Conservation (phyloP, 1,140 invertebrate genomes). For the Monochamus saltuarius region DNA sequence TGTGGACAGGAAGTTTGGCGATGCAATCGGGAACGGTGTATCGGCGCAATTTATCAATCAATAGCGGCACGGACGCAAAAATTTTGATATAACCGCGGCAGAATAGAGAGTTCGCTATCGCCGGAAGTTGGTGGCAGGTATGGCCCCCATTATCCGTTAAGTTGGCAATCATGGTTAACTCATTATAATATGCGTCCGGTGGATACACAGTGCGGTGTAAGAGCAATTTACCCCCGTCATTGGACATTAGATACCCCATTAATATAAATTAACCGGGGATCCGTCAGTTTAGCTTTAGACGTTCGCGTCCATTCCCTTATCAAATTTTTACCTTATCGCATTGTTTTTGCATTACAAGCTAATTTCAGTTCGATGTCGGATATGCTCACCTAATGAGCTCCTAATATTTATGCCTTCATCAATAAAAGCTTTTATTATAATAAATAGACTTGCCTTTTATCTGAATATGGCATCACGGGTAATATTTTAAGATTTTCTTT, state of each 20-base stretch:
- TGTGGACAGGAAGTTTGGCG: no score
- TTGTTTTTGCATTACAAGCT: conserved; percentile 1
- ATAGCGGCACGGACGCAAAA: no score
- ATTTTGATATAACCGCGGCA: conserved; percentile 2
- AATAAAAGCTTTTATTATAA: neutral
- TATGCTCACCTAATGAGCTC: neutral
- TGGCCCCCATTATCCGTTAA: conserved; percentile 9
- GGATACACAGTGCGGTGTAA: conserved; percentile 9
- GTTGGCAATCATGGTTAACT: conserved; percentile 15
- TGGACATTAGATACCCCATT: conserved; percentile 19
- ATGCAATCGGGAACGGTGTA: no score
- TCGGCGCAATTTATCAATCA: no score
- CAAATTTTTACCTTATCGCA: conserved; percentile 5
- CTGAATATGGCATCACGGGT: no score
- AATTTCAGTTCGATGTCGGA: conserved; percentile 4
- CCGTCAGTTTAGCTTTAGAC: conserved; percentile 9
- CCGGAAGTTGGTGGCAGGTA: conserved; percentile 14
- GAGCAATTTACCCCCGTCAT: conserved; percentile 7
- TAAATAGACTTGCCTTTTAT: no score
- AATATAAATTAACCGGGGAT: conserved; percentile 19
- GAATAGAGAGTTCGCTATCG: conserved; percentile 1
- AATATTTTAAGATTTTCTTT: no score
- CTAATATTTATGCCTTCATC: conserved; percentile 7
- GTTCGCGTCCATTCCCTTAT: neutral
- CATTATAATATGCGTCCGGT: conserved; percentile 15